phyloP scores from a whole-genome alignment of 1,140 invertebrate species.

The Kradibia gibbosae region DNA sequence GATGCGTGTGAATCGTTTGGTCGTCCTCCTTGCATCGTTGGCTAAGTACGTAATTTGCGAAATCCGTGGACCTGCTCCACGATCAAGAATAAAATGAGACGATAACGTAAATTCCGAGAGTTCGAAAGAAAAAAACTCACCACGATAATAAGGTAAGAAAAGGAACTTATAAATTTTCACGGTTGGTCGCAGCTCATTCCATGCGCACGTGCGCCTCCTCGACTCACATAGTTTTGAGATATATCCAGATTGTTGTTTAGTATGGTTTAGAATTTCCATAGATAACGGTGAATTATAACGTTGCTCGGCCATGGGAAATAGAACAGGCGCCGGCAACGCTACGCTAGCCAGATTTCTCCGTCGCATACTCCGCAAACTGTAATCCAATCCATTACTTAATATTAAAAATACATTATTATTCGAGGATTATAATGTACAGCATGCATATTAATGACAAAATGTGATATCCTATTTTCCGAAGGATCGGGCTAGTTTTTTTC shows the following conservation, averaged over 20 bases:
- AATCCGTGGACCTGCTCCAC: too few species aligned
- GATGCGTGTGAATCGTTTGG: too few species aligned
- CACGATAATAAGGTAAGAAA: not conserved
- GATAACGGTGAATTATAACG: conserved; percentile 70
- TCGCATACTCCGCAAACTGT: not conserved
- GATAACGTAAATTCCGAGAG: too few species aligned
- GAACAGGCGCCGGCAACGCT: not conserved
- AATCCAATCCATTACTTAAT: conserved; percentile 2
- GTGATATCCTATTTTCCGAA: too few species aligned
- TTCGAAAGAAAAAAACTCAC: not conserved
- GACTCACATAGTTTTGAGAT: conserved; percentile 68
- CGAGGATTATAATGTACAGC: not conserved
- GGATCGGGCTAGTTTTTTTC: too few species aligned
- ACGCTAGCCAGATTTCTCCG: not conserved
- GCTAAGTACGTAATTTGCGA: too few species aligned
- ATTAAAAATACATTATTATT: conserved; percentile 1
- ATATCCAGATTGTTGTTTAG: conserved; percentile 66
- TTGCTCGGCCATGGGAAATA: conserved; percentile 2
- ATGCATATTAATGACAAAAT: not conserved
- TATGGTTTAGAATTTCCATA: conserved; percentile 70
- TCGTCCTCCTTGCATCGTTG: too few species aligned
- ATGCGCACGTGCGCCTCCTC: conserved; percentile 48
- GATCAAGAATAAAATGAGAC: too few species aligned
- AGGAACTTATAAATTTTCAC: conserved; percentile 24
- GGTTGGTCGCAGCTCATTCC: conserved; percentile 24